Evolutionary conservation across 2,888 invertebrate species (phyloP).

Genomic region (Rhamnusium bicolor): DNA sequence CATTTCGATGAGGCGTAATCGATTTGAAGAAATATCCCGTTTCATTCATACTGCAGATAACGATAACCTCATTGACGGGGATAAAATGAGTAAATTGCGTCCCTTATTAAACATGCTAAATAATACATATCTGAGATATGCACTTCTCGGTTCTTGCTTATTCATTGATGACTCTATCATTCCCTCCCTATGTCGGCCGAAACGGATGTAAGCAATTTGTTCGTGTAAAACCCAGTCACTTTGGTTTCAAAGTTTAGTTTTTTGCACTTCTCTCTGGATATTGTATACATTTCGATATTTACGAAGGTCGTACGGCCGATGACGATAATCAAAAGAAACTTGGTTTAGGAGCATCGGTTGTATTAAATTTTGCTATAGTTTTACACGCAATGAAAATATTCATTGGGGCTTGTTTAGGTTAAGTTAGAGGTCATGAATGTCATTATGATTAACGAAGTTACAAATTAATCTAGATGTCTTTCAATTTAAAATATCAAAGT

Average conservation of each 20-base stretch:
- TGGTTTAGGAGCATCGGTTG: constrained; percentile 9
- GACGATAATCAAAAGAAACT: background rate
- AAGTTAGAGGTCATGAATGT: too few relatives aligned
- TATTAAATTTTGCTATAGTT: constrained; percentile 6
- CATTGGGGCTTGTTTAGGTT: too few relatives aligned
- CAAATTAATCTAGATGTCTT: too few relatives aligned
- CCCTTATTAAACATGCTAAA: background rate
- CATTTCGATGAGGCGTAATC: constrained; percentile 14
- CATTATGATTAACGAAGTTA: too few relatives aligned
- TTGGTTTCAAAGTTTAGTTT: constrained; percentile 13
- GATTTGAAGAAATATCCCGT: constrained; percentile 15
- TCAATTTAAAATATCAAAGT: too few relatives aligned
- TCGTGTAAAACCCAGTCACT: too few relatives aligned
- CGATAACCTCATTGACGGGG: constrained; percentile 1
- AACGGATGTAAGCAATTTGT: constrained; percentile 21
- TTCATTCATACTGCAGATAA: constrained; percentile 15
- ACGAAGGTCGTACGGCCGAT: constrained; percentile 14
- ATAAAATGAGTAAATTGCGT: constrained; percentile 8
- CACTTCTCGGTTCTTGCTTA: background rate
- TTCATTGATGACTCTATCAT: constrained; percentile 20
- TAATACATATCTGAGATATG: constrained; percentile 2
- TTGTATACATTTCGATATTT: constrained; percentile 7
- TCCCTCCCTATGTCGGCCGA: constrained; percentile 16
- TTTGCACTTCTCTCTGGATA: background rate
- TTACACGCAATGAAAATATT: too few relatives aligned